phyloP scores from a whole-genome alignment of 2,797 vertebrate species.

The Labroides dimidiatus region DNA sequence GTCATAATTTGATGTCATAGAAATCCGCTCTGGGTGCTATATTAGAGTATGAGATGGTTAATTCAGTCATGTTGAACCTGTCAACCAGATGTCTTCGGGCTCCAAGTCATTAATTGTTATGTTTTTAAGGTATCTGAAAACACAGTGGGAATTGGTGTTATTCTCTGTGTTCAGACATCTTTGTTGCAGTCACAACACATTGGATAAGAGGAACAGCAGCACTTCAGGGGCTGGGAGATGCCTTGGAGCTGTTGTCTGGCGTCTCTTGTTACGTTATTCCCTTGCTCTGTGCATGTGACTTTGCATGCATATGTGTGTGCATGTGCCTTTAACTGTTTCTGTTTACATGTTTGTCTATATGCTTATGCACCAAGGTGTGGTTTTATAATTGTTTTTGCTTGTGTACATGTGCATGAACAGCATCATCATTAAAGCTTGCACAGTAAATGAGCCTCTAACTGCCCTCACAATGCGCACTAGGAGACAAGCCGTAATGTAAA shows the following conservation, averaged over 20 bases:
- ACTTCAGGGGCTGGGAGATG: conserved; percentile 76
- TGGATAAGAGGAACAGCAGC: conserved; percentile 79
- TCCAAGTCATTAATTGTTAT: conserved; percentile 76
- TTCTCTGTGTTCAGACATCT: conserved; percentile 77
- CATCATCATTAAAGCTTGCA: conserved; percentile 57
- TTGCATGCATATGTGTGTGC: conserved; percentile 27
- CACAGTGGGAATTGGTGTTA: conserved; percentile 69
- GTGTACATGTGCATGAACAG: conserved; percentile 46
- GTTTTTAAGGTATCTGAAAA: conserved; percentile 69
- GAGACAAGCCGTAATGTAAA: conserved; percentile 66
- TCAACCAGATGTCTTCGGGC: conserved; percentile 74
- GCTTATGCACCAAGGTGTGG: conserved; percentile 54
- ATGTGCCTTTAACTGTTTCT: conserved; percentile 48
- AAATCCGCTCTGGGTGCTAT: conserved; percentile 14
- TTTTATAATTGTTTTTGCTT: conserved; percentile 43
- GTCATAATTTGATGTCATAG: background rate
- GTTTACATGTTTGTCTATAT: conserved; percentile 51
- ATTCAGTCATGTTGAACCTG: conserved; percentile 58
- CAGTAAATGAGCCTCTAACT: conserved; percentile 69
- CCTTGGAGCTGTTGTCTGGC: conserved; percentile 78
- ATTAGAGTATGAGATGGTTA: conserved; percentile 27
- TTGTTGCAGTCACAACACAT: conserved; percentile 81
- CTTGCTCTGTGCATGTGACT: conserved; percentile 53
- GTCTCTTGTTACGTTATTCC: conserved; percentile 71
- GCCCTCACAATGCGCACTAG: conserved; percentile 69